These are phyloP conservation scores for Tetramorium parvispinum DNA, from an alignment of 1,140 invertebrate species.

Conservation along the genomic window DNA sequence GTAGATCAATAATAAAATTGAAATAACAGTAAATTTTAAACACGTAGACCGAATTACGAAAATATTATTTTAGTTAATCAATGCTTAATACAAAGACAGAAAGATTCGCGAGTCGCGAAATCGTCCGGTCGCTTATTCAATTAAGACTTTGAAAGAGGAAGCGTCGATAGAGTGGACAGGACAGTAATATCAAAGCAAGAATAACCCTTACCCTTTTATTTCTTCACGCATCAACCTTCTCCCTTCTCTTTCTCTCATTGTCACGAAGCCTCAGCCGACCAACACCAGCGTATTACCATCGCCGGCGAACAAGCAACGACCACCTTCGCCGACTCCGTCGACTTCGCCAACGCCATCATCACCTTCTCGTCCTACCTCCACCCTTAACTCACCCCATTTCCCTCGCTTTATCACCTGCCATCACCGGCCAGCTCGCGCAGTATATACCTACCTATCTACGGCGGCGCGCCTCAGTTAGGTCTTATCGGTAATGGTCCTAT, in stretches of 20 bases:
- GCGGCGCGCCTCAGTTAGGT: conserved; percentile 77
- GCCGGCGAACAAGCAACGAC: conserved; percentile 34
- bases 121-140: conserved; percentile 49
- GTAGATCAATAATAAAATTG: background rate
- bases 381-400: conserved; percentile 79
- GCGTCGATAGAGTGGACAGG: conserved; percentile 51
- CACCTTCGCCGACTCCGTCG: conserved; percentile 56
- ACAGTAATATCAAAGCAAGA: conserved; percentile 61
- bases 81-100: background rate
- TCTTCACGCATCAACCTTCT: conserved; percentile 49
- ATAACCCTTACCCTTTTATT: conserved; percentile 74
- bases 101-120: background rate
- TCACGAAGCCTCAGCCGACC: conserved; percentile 33
- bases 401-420: conserved; percentile 83
- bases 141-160: conserved; percentile 69
- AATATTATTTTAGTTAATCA: background rate
- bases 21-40: background rate
- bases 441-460: conserved; percentile 70
- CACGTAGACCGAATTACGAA: background rate
- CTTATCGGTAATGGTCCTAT: conserved; percentile 86
- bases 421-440: conserved; percentile 76
- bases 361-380: conserved; percentile 66
- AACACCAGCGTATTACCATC: background rate
- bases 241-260: background rate
- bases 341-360: conserved; percentile 67